Evolutionary conservation across 2,888 invertebrate species (phyloP).

Genomic region (Nudaria mundana): DNA sequence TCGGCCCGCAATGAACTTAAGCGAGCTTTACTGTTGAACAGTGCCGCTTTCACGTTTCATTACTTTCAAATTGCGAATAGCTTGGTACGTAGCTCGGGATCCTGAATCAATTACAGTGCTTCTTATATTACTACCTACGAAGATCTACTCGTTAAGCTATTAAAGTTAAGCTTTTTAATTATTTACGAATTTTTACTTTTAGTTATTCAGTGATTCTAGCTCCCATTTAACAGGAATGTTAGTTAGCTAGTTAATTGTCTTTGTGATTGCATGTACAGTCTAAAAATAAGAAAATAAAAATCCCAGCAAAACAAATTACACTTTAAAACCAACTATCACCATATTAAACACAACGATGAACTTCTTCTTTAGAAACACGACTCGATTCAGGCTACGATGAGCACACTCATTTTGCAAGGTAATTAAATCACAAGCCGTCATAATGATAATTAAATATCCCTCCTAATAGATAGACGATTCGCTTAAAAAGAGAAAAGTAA

Average conservation of each 20-base stretch:
- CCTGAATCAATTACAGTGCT: conserved; percentile 18
- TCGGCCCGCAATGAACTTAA: conserved; percentile 23
- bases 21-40: conserved; percentile 22
- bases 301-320: too few relatives aligned
- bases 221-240: too few relatives aligned
- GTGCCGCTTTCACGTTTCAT: conserved; percentile 30
- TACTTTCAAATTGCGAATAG: conserved; percentile 20
- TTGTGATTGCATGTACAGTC: too few relatives aligned
- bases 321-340: too few relatives aligned
- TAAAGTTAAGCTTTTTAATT: too few relatives aligned
- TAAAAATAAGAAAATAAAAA: too few relatives aligned
- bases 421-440: conserved; percentile 20
- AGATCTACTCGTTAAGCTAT: too few relatives aligned
- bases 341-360: too few relatives aligned
- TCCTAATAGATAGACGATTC: conserved; percentile 38
- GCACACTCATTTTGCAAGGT: conserved; percentile 8
- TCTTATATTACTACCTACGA: conserved; percentile 4
- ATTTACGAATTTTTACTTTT: too few relatives aligned
- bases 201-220: too few relatives aligned
- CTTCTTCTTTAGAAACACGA: neutral
- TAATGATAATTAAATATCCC: conserved; percentile 32
- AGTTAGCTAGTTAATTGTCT: too few relatives aligned
- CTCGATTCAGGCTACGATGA: neutral
- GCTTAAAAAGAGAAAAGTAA: conserved; percentile 41
- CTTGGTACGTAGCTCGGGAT: conserved; percentile 7